A percentile compares a stretch with the other conserved stretches of the same genome.
Evolutionary conservation across 2,888 invertebrate species (phyloP).

Genomic region (Spodoptera picta): DNA sequence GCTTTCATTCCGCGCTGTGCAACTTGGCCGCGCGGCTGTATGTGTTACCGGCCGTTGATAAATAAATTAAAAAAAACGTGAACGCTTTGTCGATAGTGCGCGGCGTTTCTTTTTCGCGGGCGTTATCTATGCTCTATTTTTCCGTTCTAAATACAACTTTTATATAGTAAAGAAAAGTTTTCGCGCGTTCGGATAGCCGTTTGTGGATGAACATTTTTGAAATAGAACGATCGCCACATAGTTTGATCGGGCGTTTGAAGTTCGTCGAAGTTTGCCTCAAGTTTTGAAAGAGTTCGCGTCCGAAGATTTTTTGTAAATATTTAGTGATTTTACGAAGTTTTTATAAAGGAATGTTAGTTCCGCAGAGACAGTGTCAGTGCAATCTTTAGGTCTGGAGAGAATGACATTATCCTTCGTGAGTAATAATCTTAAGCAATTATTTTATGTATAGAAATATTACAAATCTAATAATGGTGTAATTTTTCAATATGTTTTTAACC

Average conservation of each 20-base stretch:
- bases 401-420: slow-evolving; percentile 88
- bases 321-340: slow-evolving; percentile 20
- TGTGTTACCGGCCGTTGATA: slow-evolving; percentile 83
- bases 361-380: slow-evolving; percentile 67
- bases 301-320: slow-evolving; percentile 47
- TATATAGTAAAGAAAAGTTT: slow-evolving; percentile 60
- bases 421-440: slow-evolving; percentile 53
- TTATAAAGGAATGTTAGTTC: slow-evolving; percentile 61
- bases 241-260: slow-evolving; percentile 39
- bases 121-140: slow-evolving; percentile 77
- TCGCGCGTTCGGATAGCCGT: slow-evolving; percentile 47
- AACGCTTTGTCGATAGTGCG: slow-evolving; percentile 85
- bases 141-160: slow-evolving; percentile 76
- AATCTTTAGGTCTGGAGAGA: slow-evolving; percentile 77
- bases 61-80: slow-evolving; percentile 82
- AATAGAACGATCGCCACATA: slow-evolving; percentile 35
- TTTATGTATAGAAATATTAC: background rate
- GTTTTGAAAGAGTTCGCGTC: slow-evolving; percentile 34
- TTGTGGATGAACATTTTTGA: slow-evolving; percentile 38
- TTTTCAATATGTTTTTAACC: no score
- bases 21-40: slow-evolving; percentile 88
- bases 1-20: slow-evolving; percentile 89
- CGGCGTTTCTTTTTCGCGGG: slow-evolving; percentile 78
- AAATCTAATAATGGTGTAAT: background rate
- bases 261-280: slow-evolving; percentile 48